Percentiles rank a stretch among this genome's conserved stretches.
Evolutionary conservation across 2,888 invertebrate species (phyloP).

Genomic region (Chaetoderma sp.): DNA sequence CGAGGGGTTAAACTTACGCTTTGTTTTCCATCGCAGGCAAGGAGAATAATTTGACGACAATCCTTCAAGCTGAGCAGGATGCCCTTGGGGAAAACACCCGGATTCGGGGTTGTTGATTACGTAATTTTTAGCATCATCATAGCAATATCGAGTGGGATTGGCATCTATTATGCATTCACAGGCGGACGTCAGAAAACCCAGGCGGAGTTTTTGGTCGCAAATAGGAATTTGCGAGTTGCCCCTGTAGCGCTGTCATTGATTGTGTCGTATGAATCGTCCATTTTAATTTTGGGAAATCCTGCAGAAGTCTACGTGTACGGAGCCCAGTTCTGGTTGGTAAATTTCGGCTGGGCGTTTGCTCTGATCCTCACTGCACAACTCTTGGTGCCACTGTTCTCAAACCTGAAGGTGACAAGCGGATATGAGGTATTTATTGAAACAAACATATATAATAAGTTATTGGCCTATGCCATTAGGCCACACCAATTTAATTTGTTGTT

Average conservation of each 20-base stretch:
- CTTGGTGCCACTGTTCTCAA: not conserved
- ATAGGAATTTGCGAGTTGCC: not conserved
- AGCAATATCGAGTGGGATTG: not conserved
- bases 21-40: no score
- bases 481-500: no score
- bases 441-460: no score
- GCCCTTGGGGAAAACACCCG: no score
- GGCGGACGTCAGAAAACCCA: constrained; percentile 1
- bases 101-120: constrained; percentile 2
- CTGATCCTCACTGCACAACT: not conserved
- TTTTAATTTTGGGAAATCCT: not conserved
- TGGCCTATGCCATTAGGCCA: no score
- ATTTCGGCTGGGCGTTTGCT: not conserved
- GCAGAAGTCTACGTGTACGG: constrained; percentile 5
- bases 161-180: not conserved
- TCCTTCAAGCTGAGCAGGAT: no score
- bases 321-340: not conserved
- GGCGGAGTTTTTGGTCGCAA: not conserved
- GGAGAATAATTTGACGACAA: no score
- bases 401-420: not conserved
- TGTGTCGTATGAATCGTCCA: constrained; percentile 6
- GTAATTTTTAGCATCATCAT: not conserved
- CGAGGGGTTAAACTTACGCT: no score
- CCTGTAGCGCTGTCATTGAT: constrained; percentile 4
- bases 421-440: constrained; percentile 5